Evolutionary conservation across 2,888 invertebrate genomes (phyloP), one percentile per base, ranked within the genome.

Genomic region (Meta bourneti): DNA sequence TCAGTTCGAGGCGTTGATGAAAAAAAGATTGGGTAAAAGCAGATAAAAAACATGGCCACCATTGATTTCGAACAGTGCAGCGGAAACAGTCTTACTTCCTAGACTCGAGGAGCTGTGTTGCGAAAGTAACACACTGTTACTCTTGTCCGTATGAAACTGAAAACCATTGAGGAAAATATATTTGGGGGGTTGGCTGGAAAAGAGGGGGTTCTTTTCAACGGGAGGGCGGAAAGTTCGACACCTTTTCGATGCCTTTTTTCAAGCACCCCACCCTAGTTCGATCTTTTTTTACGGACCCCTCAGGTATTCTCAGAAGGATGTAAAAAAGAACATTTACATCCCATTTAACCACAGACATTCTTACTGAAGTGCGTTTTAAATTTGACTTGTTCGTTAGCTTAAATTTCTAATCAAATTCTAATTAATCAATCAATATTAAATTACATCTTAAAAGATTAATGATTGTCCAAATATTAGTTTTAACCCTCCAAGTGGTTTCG

Each of bases 71-170:
- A 90, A 84, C 84, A 83, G 70, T 74, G 34, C 90, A 87, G 70
- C 91, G 91, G 91, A 91, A 91, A 91, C 87, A 72, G 91, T 87
- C 77, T 90, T 82, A 87, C 91, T 91, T 91, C 91, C 91, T 91
- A 91, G 81, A 69, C 34, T 19, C 77, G 8, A 81, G 77, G 78
- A 70, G 74, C 74, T 52, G 13, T 51, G 89, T 74, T 88, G 88
- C 78, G 54, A 83, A 74, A 87, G 78, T 91, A 91, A 91, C 81
- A 91, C 82, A 87, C 81, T 87, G 81, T 91, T 82, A 77, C 87
- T 83, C 82, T 86, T 91, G 81, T 86, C 78, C 71, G 52, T 52
- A 82, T 87, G 91, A 91, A 91, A 91, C 72, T 91, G 83, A 87
- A 91, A 87, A 91, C 91, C 87, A 91, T 87, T 91, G 87, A 78